Base-by-base conservation (phyloP, 2,113 vertebrate genomes). In the Larimichthys crocea region DNA sequence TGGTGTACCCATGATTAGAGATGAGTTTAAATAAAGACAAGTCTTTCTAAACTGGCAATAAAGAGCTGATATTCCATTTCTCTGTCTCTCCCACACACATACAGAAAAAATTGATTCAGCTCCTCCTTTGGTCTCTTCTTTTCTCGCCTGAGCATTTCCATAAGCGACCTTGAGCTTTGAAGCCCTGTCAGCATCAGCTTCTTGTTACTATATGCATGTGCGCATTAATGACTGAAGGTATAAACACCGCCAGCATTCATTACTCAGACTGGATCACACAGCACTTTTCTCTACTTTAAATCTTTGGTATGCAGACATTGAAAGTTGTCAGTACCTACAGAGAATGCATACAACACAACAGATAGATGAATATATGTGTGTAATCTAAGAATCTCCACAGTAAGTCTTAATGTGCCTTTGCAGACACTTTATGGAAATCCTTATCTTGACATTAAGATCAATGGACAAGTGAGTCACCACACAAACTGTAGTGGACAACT, bases 171-270 rank as follows among this genome's bases (percentile, higher is more conserved):
- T 93, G 87, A 86, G 73, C 67, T 80, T 12, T 69, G 26, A 67
- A 61, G 82, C 76, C 42, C 62, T 67, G 88, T 90, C 89, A 91
- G 88, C 91, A 89, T 73, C 84, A 46, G 20, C 65, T 65, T 75
- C 56, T 86, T 82, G 59, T 77, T 72, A 29, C 69, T 60, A 16
- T 81, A 70, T 88, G 53, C 76, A 91, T 86, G 67, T 79, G 55
- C 86, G 76, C 79, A 88, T 65, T 79, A 89, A 83, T 80, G 46
- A 87, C 53, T 59, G 20, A 66, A 84, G 73, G 16, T 55, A 74
- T 48, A 29, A 68, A 68, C 74, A 53, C 22, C 42, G 3, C 60
- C 52, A 53, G 52, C 66, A 59, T 60, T 78, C 48, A 81, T 83
- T 81, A 75, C 77, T 77, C 63, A 83, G 66, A 2, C 24, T 22